Evolutionary conservation across 2,888 invertebrate species (phyloP).

Genomic region (Blastobasis adustella): DNA sequence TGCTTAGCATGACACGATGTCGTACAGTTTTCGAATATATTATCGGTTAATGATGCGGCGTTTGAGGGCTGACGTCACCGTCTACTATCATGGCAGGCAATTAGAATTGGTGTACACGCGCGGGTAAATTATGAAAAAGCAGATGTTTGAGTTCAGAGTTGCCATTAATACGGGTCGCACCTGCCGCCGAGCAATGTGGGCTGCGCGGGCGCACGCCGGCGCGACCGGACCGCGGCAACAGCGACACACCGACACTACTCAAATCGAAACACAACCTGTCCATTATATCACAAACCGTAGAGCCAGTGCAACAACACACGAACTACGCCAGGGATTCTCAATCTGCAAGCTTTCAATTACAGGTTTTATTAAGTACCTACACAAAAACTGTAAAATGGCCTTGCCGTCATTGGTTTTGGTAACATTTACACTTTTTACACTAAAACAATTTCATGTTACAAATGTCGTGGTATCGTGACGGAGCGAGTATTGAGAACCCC

Average conservation of each 20-base stretch:
- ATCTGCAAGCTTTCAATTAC: not conserved
- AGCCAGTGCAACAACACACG: conserved; percentile 61
- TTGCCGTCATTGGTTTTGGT: no score
- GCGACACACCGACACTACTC: conserved; percentile 25
- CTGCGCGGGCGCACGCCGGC: conserved; percentile 21
- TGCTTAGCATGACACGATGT: no score
- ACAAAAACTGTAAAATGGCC: no score
- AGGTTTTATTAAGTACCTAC: no score
- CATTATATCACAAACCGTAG: conserved; percentile 62
- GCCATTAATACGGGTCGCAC: conserved; percentile 53
- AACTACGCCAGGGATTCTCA: conserved; percentile 20
- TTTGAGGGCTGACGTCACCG: no score
- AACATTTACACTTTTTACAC: no score
- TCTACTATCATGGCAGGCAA: conserved; percentile 27
- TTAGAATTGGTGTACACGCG: conserved; percentile 47
- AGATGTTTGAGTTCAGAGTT: conserved; percentile 57
- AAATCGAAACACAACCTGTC: conserved; percentile 23
- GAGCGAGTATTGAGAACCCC: no score
- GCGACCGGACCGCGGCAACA: conserved; percentile 18
- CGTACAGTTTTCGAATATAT: no score
- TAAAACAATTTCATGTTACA: no score
- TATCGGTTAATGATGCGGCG: no score
- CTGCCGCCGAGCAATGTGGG: conserved; percentile 44
- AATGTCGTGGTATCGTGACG: no score
- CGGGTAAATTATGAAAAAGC: conserved; percentile 61